phyloP scores from a whole-genome alignment of 2,888 invertebrate species.

The Cryptocephalus moraei region DNA sequence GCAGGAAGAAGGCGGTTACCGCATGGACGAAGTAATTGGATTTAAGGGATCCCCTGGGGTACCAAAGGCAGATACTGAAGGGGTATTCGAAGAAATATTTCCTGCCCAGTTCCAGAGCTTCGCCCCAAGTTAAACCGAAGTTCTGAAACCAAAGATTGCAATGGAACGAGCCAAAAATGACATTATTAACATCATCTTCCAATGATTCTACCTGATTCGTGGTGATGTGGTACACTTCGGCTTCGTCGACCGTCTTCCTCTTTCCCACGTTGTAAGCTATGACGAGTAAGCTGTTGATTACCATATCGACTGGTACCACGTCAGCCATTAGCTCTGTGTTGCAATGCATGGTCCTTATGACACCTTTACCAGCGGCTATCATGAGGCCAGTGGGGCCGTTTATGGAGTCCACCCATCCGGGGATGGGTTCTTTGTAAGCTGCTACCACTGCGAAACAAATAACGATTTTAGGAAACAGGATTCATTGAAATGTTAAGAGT shows the following conservation, averaged over 20 bases:
- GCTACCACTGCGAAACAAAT: slow-evolving; percentile 55
- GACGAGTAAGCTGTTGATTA: slow-evolving; percentile 68
- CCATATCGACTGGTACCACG: slow-evolving; percentile 68
- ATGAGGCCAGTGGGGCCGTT: slow-evolving; percentile 83
- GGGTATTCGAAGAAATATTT: slow-evolving; percentile 57
- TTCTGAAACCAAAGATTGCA: no score
- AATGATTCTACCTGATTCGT: slow-evolving; percentile 23
- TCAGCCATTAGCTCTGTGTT: slow-evolving; percentile 51
- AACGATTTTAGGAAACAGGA: neutral
- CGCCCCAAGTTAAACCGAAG: slow-evolving; percentile 63
- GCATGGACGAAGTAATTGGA: slow-evolving; percentile 55
- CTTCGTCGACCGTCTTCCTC: slow-evolving; percentile 14
- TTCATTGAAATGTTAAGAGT: neutral
- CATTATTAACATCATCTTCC: neutral
- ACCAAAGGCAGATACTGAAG: slow-evolving; percentile 68
- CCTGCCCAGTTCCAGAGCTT: slow-evolving; percentile 58
- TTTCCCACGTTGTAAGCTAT: slow-evolving; percentile 57
- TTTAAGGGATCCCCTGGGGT: slow-evolving; percentile 66
- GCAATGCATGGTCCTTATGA: slow-evolving; percentile 77
- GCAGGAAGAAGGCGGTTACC: slow-evolving; percentile 58
- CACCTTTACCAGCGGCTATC: slow-evolving; percentile 73
- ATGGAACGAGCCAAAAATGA: neutral
- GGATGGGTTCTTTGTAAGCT: slow-evolving; percentile 62
- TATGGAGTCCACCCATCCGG: slow-evolving; percentile 86
- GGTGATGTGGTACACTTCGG: slow-evolving; percentile 31